Evolutionary conservation across 2,113 vertebrate genomes (phyloP), one percentile per base, ranked within the genome.

Genomic region (Neodon shergylaensis): DNA sequence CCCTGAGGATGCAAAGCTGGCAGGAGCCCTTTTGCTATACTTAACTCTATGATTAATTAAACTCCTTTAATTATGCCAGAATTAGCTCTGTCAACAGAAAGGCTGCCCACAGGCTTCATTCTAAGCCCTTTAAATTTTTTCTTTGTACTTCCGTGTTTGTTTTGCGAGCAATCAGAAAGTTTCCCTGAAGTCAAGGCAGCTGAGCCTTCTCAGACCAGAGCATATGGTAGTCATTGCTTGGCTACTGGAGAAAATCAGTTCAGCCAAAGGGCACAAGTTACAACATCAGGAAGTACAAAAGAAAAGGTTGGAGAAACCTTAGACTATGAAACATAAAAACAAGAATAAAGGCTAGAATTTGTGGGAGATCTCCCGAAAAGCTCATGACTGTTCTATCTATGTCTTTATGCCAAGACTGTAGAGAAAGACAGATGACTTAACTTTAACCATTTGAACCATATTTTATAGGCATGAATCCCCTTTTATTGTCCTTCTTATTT

Each of bases 41-140:
- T 96, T 95, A 95, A 96, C 47, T 95, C 73, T 63, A 91, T 65
- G 89, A 97, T 96, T 95, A 96, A 95, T 88, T 88, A 92, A 97
- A 92, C 74, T 66, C 36, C 91, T 94, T 93, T 17, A 93, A 96
- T 96, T 93, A 96, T 95, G 63, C 44, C 95, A 95, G 94, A 95
- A 97, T 90, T 96, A 96, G 70, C 89, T 82, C 86, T 94, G 87
- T 94, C 91, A 89, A 73, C 96, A 93, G 93, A 94, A 97, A 87
- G 85, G 65, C 16, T 94, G 70, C 93, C 63, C 44, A 90, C 4
- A 95, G 88, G 78, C 78, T 95, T 2, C 0, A 17, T 90, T 96
- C 31, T 24, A 84, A 96, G 94, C 4, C 82, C 73, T 96, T 85
- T 94, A 89, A 95, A 95, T 84, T 95, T 92, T 92, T 93, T 49